Evolutionary conservation across 2,797 vertebrate species (phyloP).

Genomic region (Chiloscyllium punctatum): DNA sequence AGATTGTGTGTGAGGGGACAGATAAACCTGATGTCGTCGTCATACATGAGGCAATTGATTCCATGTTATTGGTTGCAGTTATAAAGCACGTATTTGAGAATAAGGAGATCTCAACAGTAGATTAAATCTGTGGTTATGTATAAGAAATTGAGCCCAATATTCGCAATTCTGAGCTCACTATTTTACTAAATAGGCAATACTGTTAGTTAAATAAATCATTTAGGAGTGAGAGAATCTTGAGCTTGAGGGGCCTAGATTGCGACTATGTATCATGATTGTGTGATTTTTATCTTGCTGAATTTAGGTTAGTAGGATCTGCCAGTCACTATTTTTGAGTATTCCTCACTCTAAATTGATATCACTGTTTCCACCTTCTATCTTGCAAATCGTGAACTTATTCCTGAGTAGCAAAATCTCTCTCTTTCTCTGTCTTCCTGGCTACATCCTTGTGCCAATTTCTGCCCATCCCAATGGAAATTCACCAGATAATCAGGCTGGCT

Average conservation of each 20-base stretch:
- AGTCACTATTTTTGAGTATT: background rate
- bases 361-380: no score
- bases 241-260: background rate
- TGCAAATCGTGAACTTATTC: background rate
- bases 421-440: no score
- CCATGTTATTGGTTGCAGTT: background rate
- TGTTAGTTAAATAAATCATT: background rate
- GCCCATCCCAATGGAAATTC: background rate
- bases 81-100: background rate
- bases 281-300: background rate
- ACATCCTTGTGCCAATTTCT: background rate
- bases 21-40: background rate
- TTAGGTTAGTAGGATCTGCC: background rate
- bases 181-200: background rate
- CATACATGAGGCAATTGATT: background rate
- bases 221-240: background rate
- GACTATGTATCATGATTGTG: background rate
- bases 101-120: background rate
- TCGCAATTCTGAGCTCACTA: background rate
- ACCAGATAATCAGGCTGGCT: background rate
- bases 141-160: background rate
- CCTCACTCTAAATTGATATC: no score
- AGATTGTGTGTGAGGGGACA: no score
- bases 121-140: background rate
- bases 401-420: background rate